Percentiles rank a stretch among this genome's conserved stretches.
These are phyloP conservation scores for Acinonyx jubatus DNA, from an alignment of 2,113 vertebrate species.

Conservation along the genomic window DNA sequence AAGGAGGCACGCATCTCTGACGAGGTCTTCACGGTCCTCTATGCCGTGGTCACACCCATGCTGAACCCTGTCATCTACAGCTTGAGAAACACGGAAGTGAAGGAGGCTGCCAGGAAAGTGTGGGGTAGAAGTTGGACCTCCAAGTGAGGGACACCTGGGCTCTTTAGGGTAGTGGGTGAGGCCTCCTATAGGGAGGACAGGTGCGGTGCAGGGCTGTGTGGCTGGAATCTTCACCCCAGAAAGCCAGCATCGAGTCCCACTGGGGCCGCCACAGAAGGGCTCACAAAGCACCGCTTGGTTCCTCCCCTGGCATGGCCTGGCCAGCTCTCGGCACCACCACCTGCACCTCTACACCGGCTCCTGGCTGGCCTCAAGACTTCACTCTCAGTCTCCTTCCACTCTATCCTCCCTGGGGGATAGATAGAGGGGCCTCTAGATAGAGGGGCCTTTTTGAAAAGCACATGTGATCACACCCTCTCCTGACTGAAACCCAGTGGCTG, in stretches of 20 bases:
- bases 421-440: background rate
- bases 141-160: background rate
- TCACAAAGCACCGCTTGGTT: background rate
- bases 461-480: background rate
- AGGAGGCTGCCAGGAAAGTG: constrained; percentile 42
- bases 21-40: constrained; percentile 55
- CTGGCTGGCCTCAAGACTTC: background rate
- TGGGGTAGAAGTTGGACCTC: background rate
- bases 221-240: background rate
- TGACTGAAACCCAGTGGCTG: background rate
- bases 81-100: constrained; percentile 73
- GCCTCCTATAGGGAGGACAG: background rate
- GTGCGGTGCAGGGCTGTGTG: fast-evolving
- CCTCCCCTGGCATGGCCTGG: background rate
- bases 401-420: background rate
- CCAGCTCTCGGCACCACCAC: background rate
- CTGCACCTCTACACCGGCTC: background rate
- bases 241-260: background rate
- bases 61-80: constrained; percentile 76
- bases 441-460: background rate
- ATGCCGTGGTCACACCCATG: constrained; percentile 48
- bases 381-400: background rate
- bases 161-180: background rate
- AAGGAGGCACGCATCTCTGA: constrained; percentile 48
- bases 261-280: background rate